Percentiles rank a stretch among this genome's conserved stretches.
Conservation (phyloP, 2,888 invertebrate species). For the Resseliella maxima region DNA sequence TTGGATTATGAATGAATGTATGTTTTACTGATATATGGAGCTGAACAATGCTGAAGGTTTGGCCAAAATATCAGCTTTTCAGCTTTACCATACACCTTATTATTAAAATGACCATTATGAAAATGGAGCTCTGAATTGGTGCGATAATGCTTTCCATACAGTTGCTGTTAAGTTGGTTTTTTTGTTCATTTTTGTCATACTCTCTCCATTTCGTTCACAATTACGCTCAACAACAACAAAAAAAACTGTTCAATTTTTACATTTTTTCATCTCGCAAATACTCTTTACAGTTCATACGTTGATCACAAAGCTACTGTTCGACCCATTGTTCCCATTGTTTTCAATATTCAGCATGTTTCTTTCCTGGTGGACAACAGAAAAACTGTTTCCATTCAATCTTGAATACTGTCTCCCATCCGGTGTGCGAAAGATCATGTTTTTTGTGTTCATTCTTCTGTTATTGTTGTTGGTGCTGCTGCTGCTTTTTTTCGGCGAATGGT, state of each 20-base stretch:
- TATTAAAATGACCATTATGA: constrained; percentile 22
- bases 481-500: not conserved
- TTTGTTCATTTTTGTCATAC: not conserved
- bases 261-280: not conserved
- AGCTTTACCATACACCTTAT: constrained; percentile 38
- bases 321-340: constrained; percentile 49
- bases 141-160: not conserved
- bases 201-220: not conserved
- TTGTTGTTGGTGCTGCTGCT: not conserved
- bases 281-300: not conserved
- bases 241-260: not conserved
- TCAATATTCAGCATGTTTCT: constrained; percentile 4
- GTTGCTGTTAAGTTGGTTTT: not conserved
- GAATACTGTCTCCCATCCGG: constrained; percentile 24
- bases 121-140: not conserved
- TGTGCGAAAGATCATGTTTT: no score
- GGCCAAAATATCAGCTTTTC: not conserved
- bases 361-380: constrained; percentile 23
- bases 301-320: constrained; percentile 31
- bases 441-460: no score
- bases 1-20: not conserved
- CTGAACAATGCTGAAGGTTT: not conserved
- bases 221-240: not conserved
- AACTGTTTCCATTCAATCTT: not conserved
- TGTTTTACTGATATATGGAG: not conserved